These are phyloP conservation scores for Pagetopsis macropterus DNA, from an alignment of 2,797 vertebrate genomes.

Conservation along the genomic window DNA sequence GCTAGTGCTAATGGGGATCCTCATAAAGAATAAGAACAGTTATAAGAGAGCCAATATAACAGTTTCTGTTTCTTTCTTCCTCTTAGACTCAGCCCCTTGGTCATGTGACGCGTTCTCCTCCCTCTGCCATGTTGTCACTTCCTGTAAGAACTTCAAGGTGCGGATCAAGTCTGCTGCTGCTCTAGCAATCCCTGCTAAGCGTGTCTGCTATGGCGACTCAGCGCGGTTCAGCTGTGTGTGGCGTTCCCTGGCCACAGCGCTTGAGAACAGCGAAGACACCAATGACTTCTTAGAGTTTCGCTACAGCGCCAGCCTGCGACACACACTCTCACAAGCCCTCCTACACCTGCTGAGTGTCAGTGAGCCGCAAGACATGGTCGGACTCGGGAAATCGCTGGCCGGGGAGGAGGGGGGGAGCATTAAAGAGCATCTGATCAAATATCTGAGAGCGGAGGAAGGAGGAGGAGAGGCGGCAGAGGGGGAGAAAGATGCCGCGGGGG, in stretches of 20 bases:
- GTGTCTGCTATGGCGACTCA: conserved; percentile 85
- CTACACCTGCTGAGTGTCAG: conserved; percentile 89
- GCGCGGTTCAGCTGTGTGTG: conserved; percentile 88
- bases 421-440: conserved; percentile 84
- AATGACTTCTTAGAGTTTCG: conserved; percentile 95
- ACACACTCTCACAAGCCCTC: conserved; percentile 89
- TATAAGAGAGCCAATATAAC: no score
- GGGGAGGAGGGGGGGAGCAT: conserved; percentile 75
- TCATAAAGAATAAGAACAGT: background rate
- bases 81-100: conserved; percentile 89
- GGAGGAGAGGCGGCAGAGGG: conserved; percentile 57
- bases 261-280: conserved; percentile 91
- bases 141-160: conserved; percentile 98
- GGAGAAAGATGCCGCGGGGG: conserved; percentile 59
- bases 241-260: conserved; percentile 87
- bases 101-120: conserved; percentile 86
- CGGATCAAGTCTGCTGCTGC: conserved; percentile 94
- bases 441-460: conserved; percentile 79
- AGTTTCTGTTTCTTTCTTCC: background rate
- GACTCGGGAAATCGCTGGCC: conserved; percentile 71
- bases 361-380: conserved; percentile 81
- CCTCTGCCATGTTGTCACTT: conserved; percentile 90
- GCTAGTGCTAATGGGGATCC: no score
- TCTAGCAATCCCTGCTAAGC: conserved; percentile 85
- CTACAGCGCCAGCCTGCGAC: conserved; percentile 92